phyloP scores from a whole-genome alignment of 2,888 invertebrate genomes.

The Acanthosepion pharaonis region DNA sequence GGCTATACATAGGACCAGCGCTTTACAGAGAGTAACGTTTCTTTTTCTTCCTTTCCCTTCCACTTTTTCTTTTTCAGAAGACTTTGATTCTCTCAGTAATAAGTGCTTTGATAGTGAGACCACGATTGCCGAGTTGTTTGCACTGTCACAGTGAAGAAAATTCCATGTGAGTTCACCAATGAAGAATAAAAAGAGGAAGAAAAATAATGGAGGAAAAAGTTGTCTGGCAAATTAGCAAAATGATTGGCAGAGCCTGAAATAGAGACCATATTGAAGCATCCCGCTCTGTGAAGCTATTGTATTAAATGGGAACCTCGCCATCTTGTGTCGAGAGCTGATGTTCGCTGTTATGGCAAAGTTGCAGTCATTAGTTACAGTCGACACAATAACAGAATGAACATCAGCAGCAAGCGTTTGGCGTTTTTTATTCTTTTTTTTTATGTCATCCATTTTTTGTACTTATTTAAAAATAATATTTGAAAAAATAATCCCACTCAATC shows the following conservation, averaged over 20 bases:
- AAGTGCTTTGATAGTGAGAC: slow-evolving; percentile 33
- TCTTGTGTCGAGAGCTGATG: not conserved
- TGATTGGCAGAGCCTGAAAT: slow-evolving; percentile 33
- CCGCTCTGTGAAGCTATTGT: slow-evolving; percentile 33
- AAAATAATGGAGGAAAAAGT: slow-evolving; percentile 33
- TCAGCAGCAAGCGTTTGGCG: not conserved
- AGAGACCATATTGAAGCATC: slow-evolving; percentile 14
- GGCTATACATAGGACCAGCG: not conserved
- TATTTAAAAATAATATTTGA: no score
- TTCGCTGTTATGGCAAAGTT: not conserved
- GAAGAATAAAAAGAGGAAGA: not conserved
- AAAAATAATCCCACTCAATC: not conserved
- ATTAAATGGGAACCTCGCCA: slow-evolving; percentile 33
- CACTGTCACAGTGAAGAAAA: not conserved
- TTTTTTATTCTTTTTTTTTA: not conserved
- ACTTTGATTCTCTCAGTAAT: not conserved
- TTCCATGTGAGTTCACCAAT: not conserved
- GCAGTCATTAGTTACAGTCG: slow-evolving; percentile 1
- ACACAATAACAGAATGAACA: slow-evolving; percentile 4
- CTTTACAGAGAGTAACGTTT: not conserved
- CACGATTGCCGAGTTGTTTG: slow-evolving; percentile 33
- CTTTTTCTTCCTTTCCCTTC: not conserved
- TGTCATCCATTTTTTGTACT: not conserved
- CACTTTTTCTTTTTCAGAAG: not conserved
- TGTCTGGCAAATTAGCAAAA: slow-evolving; percentile 33